These are phyloP conservation scores for Dolomedes plantarius DNA, from an alignment of 2,888 invertebrate species.

Conservation along the genomic window DNA sequence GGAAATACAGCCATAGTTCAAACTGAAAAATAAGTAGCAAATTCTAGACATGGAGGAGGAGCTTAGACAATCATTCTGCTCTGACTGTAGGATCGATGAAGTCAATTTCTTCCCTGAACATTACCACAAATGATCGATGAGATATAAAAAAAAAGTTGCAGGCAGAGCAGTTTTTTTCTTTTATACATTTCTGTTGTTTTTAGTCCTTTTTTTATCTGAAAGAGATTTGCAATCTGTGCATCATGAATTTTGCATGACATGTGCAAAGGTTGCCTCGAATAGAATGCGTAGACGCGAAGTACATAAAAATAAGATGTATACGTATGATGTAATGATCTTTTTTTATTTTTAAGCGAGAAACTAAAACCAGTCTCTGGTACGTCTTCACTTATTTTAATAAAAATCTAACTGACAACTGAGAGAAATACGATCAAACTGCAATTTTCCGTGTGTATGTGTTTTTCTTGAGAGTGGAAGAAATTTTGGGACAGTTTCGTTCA, in stretches of 20 bases:
- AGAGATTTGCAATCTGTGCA: not conserved
- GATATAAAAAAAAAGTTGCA: not conserved
- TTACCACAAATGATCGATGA: constrained; percentile 16
- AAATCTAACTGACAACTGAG: too few species aligned
- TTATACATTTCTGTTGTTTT: too few species aligned
- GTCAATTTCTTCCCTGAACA: not conserved
- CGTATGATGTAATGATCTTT: not conserved
- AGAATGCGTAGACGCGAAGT: not conserved
- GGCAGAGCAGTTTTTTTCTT: not conserved
- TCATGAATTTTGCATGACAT: not conserved
- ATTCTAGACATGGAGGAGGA: not conserved
- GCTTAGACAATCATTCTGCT: not conserved
- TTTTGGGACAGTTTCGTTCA: too few species aligned
- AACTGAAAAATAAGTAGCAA: not conserved
- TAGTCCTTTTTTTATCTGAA: not conserved
- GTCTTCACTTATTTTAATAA: too few species aligned
- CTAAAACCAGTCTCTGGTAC: too few species aligned
- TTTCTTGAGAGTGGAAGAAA: too few species aligned
- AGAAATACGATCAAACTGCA: too few species aligned
- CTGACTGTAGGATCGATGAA: not conserved
- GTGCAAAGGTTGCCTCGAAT: not conserved
- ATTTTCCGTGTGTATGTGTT: too few species aligned
- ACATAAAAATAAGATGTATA: not conserved
- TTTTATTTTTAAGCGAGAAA: too few species aligned
- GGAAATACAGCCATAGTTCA: too few species aligned